Evolutionary conservation across 2,797 vertebrate genomes (phyloP).

Genomic region (Rhinella marina): DNA sequence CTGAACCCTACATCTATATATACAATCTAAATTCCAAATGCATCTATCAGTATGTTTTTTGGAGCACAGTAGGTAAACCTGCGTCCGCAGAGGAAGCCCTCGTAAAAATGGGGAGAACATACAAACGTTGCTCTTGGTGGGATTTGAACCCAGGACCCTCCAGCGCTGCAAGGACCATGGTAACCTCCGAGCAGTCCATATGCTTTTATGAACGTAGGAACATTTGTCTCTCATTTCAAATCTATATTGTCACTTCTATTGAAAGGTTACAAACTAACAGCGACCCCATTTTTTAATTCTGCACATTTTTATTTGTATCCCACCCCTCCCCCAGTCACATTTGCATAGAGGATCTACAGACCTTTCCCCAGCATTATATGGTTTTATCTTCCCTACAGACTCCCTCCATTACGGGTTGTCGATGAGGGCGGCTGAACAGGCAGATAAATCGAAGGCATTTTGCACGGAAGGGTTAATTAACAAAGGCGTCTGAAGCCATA

Average conservation of each 20-base stretch:
- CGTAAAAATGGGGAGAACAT: too few relatives aligned
- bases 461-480: conserved; percentile 64
- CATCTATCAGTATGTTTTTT: too few relatives aligned
- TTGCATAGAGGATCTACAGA: background rate
- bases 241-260: background rate
- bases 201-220: background rate
- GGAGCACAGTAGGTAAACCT: too few relatives aligned
- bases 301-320: background rate
- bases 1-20: too few relatives aligned
- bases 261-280: background rate
- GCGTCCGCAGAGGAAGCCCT: too few relatives aligned
- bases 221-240: background rate
- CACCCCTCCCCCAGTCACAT: background rate
- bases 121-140: too few relatives aligned
- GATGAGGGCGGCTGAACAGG: conserved; percentile 5
- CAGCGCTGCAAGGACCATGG: too few relatives aligned
- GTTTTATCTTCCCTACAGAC: conserved; percentile 1
- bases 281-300: background rate
- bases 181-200: too few relatives aligned
- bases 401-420: background rate
- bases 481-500: conserved; percentile 68
- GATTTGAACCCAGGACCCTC: too few relatives aligned
- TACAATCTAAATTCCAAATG: too few relatives aligned
- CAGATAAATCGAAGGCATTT: conserved; percentile 37
- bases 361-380: background rate